Base-by-base conservation (phyloP, 2,113 vertebrate genomes). In the Corythornis madagascariensis region DNA sequence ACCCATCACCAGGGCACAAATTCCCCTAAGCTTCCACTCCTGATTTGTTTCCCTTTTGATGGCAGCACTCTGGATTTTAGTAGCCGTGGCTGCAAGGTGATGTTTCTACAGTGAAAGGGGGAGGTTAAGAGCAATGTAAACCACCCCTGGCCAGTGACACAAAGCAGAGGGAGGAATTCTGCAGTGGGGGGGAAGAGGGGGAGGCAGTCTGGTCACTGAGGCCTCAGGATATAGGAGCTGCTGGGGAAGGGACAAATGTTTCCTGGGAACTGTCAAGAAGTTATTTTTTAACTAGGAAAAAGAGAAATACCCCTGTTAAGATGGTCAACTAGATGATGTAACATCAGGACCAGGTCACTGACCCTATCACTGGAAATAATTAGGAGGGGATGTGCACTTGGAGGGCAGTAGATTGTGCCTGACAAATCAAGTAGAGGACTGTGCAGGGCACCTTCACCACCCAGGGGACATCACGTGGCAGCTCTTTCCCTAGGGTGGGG, bases 381-480 rank as follows among this genome's bases (percentile, higher is more conserved):
- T 31, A 74, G 69, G 38, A 83, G 12, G 26, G 20, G 28, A 67
- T 22, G 17, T n/a, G 52, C 28, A 13, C 60, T 38, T 38, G 83
- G 42, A 73, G 42, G 20, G 33, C 5, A 2, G 45, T 4, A 65
- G 60, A 40, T 28, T 31, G 56, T 0, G 1, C 18, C 69, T 53
- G 14, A 69, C 43, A 52, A 35, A 22, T 48, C 35, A n/a, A 47
- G 63, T 33, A 66, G 16, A 67, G 35, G 13, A 31, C 35, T 25
- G 16, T 8, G 43, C 16, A 40, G 22, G 73, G 81, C 35, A 56
- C 29, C 48, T 55, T 63, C 60, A 33, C 16, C 4, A 50, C 35
- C 31, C 3, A 0, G 7, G 0, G 1, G 26, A 52, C n/a, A 76
- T 35, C 7, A 11, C 2, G 1, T 1, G 4, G 19, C 10, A 5